Conservation (phyloP, 2,888 invertebrate species). For the Meliscaeva auricollis region DNA sequence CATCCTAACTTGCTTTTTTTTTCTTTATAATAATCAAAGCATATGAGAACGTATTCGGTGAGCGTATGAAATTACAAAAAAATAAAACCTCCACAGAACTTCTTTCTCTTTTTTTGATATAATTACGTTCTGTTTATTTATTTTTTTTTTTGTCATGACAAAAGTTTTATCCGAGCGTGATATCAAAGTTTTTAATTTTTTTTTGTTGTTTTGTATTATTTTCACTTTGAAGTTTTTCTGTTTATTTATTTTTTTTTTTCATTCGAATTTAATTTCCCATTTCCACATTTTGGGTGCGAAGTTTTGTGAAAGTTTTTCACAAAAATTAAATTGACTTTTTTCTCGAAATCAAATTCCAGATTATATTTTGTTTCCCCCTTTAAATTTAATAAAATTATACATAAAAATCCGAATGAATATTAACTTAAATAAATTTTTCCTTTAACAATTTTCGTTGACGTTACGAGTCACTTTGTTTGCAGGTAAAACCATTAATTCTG, state of each 20-base stretch:
- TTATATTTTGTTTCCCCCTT: too few species aligned
- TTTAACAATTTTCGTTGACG: too few species aligned
- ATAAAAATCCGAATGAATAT: too few species aligned
- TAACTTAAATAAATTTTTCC: too few species aligned
- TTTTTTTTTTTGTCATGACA: constrained; percentile 41
- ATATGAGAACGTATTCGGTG: constrained; percentile 36
- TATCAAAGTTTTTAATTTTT: constrained; percentile 34
- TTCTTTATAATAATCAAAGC: constrained; percentile 7
- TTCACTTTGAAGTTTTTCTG: constrained; percentile 53
- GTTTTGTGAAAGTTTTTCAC: neutral
- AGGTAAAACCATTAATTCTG: neutral
- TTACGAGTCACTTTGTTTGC: too few species aligned
- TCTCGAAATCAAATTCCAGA: too few species aligned
- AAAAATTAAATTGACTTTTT: neutral
- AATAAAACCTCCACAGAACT: constrained; percentile 39
- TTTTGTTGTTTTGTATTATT: neutral
- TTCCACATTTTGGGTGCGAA: neutral
- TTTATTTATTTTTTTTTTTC: neutral
- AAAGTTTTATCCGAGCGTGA: constrained; percentile 42
- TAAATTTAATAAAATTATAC: too few species aligned
- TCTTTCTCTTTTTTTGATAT: constrained; percentile 35
- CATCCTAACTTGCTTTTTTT: constrained; percentile 9
- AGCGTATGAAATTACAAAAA: constrained; percentile 11
- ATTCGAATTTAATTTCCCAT: neutral
- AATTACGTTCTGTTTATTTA: constrained; percentile 50